Percentiles rank a stretch among this genome's conserved stretches.
Evolutionary conservation across 1,140 invertebrate genomes (phyloP).

Genomic region (Drosophila kepulauana): DNA sequence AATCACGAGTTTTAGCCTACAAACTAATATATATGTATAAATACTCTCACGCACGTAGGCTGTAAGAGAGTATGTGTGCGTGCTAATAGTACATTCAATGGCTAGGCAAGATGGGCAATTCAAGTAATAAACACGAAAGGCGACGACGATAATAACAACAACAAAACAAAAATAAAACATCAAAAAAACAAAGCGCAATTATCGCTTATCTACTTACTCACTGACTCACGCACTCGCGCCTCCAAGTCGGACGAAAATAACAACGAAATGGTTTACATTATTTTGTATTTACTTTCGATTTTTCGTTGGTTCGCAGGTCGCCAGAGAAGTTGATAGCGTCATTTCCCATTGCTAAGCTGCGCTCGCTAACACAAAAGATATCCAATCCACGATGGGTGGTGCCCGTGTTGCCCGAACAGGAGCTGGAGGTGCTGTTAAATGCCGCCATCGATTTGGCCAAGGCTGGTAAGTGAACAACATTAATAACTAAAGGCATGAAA

Average conservation of each 20-base stretch:
- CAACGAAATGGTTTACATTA: background rate
- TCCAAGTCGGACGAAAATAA: constrained; percentile 14
- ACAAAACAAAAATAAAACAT: too few species aligned
- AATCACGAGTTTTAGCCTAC: constrained; percentile 32
- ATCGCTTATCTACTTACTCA: constrained; percentile 47
- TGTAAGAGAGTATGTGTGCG: constrained; percentile 7
- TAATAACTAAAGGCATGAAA: background rate
- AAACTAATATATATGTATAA: too few species aligned
- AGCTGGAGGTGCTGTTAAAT: constrained; percentile 96
- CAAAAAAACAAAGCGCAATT: constrained; percentile 46
- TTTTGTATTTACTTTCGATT: constrained; percentile 2
- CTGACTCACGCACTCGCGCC: constrained; percentile 18
- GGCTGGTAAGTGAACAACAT: constrained; percentile 87
- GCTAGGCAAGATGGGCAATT: constrained; percentile 33
- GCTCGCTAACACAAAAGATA: constrained; percentile 97
- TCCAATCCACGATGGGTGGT: constrained; percentile 97
- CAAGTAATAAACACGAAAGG: constrained; percentile 49
- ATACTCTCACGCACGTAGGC: background rate
- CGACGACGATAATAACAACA: constrained; percentile 36
- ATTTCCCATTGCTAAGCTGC: constrained; percentile 95
- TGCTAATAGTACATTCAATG: constrained; percentile 7
- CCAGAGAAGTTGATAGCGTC: constrained; percentile 82
- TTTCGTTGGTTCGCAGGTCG: constrained; percentile 46
- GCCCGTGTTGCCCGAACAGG: constrained; percentile 97
- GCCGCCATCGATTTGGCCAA: constrained; percentile 94